Conservation (phyloP, 1,140 invertebrate genomes). For the Anastrepha ludens region DNA sequence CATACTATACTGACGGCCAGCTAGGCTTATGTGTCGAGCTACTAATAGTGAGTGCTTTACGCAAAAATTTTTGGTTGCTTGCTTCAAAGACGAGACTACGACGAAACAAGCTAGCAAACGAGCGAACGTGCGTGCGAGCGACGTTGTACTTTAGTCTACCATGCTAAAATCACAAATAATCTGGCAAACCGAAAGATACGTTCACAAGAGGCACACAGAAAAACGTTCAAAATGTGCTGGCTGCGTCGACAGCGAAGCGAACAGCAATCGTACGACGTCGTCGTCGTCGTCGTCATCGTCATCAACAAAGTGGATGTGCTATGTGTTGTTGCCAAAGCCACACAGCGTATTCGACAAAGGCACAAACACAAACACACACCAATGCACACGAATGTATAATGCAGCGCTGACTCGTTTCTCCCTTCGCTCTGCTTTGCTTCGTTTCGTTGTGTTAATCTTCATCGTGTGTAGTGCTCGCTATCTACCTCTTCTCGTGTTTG, state of each 20-base stretch:
- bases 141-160: conserved; percentile 53
- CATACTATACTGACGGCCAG: background rate
- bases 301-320: conserved; percentile 28
- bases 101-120: conserved; percentile 50
- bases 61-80: conserved; percentile 15
- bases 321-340: conserved; percentile 36
- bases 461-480: conserved; percentile 19
- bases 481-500: conserved; percentile 31
- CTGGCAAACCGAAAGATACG: conserved; percentile 51
- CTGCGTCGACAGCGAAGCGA: conserved; percentile 7
- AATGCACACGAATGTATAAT: background rate
- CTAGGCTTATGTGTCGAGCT: background rate
- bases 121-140: conserved; percentile 42
- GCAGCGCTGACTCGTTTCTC: conserved; percentile 7
- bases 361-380: background rate
- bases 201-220: conserved; percentile 27
- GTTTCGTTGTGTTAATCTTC: conserved; percentile 42
- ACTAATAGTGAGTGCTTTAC: background rate
- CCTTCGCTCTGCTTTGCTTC: background rate
- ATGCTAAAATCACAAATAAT: conserved; percentile 55
- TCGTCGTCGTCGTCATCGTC: background rate
- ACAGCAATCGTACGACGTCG: background rate
- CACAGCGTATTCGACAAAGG: conserved; percentile 2
- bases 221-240: conserved; percentile 36
- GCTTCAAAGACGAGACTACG: conserved; percentile 30